These are phyloP conservation scores for Chymomyza amoena DNA, from an alignment of 2,888 invertebrate genomes.

Conservation along the genomic window DNA sequence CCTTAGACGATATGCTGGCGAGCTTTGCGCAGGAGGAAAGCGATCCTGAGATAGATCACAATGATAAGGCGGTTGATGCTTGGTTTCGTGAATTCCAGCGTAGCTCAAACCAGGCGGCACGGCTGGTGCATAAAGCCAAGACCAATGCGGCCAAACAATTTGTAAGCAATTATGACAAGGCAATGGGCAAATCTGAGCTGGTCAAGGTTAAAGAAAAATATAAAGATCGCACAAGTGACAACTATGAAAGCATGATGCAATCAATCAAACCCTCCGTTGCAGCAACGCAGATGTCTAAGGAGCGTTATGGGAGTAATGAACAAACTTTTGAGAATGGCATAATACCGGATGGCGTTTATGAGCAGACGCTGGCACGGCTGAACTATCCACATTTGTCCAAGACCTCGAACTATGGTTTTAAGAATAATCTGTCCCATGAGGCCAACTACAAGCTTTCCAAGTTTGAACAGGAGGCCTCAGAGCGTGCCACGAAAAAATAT, in stretches of 20 bases:
- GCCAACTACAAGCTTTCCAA: conserved; percentile 78
- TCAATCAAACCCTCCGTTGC: not conserved
- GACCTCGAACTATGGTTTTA: not conserved
- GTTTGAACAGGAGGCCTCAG: conserved; percentile 75
- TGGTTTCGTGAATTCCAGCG: conserved; percentile 61
- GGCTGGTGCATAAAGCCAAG: not conserved
- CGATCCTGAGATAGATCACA: conserved; percentile 20
- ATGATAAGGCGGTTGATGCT: conserved; percentile 45
- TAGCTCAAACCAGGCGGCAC: not conserved
- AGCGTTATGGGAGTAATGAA: not conserved
- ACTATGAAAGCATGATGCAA: conserved; percentile 11
- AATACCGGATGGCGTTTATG: conserved; percentile 48
- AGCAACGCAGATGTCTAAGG: conserved; percentile 24
- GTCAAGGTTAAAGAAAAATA: conserved; percentile 52
- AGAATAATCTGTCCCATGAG: conserved; percentile 76
- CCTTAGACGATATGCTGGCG: conserved; percentile 61
- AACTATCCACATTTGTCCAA: conserved; percentile 14
- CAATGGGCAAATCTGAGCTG: conserved; percentile 44
- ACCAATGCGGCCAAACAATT: not conserved
- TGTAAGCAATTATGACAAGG: conserved; percentile 18
- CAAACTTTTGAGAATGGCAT: conserved; percentile 11
- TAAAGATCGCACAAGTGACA: conserved; percentile 15
- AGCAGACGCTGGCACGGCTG: conserved; percentile 46
- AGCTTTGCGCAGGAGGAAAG: conserved; percentile 39
- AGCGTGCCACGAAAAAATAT: conserved; percentile 22